These are phyloP conservation scores for Temnothorax curvispinosus DNA, from an alignment of 1,140 invertebrate species.

Conservation along the genomic window DNA sequence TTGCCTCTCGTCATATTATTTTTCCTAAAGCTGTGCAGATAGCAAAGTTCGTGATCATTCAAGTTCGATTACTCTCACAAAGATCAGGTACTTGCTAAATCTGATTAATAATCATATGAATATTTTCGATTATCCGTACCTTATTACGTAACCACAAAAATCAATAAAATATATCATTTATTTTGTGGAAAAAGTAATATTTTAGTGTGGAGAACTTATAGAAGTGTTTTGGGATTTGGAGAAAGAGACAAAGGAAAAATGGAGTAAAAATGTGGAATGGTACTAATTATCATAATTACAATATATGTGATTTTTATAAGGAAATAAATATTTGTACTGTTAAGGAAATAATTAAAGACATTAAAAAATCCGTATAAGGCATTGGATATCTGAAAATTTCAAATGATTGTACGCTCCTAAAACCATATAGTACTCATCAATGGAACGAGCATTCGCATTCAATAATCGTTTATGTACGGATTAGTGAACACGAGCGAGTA, in stretches of 20 bases:
- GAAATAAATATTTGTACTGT: neutral
- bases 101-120: neutral
- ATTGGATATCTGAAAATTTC: neutral
- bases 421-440: too few relatives aligned
- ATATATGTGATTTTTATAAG: neutral
- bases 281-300: slow-evolving; percentile 5
- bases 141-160: neutral
- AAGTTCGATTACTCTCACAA: neutral
- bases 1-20: neutral
- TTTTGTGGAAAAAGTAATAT: neutral
- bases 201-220: neutral
- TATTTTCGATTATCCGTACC: neutral
- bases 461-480: too few relatives aligned
- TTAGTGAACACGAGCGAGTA: too few relatives aligned
- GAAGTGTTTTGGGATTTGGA: neutral
- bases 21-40: neutral
- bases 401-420: neutral
- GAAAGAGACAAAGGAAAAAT: neutral
- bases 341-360: neutral
- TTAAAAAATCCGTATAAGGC: neutral
- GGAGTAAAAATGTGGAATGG: neutral
- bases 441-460: too few relatives aligned
- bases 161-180: neutral
- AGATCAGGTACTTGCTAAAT: neutral
- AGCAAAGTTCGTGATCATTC: neutral